Evolutionary conservation across 23 tunicate species (phyloP), one percentile per base, ranked within the genome.

Genomic region (Clavelina lepadiformis): DNA sequence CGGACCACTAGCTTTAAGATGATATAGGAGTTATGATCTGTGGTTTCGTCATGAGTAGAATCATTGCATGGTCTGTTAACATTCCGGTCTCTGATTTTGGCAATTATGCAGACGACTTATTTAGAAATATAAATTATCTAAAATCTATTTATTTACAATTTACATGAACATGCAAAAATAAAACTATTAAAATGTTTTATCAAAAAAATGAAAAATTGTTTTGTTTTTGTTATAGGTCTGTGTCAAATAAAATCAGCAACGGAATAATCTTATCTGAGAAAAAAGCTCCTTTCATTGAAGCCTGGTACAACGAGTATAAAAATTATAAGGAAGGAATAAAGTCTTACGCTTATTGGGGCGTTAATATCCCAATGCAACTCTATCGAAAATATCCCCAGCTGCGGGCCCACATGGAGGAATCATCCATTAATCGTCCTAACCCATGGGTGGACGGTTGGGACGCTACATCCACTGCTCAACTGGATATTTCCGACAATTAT

Each of bases 161-260:
- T n/a, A n/a, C n/a, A n/a, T n/a, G n/a, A n/a, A n/a, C n/a, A n/a
- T n/a, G n/a, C n/a, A n/a, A n/a, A n/a, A n/a, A n/a, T n/a, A n/a
- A n/a, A n/a, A n/a, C n/a, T n/a, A n/a, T n/a, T n/a, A n/a, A n/a
- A n/a, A n/a, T n/a, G n/a, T n/a, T n/a, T n/a, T n/a, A n/a, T n/a
- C n/a, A n/a, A n/a, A n/a, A n/a, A n/a, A n/a, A n/a, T n/a, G n/a
- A n/a, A n/a, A n/a, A n/a, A n/a, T n/a, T n/a, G n/a, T n/a, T n/a
- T n/a, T 24, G 25, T 29, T 33, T 22, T 47, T 29, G 2, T 24
- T 50, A 20, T 28, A 75, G 83, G 35, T 77, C 83, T 1, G 18
- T 52, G 5, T 5, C 44, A 7, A 73, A 77, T 59, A 77, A 77
- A 33, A 63, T 68, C 7, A 77, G 83, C 83, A 77, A 77, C 67